Percentiles rank a stretch among this genome's conserved stretches.
Conservation (phyloP, 2,888 invertebrate genomes). For the Tyria jacobaeae region DNA sequence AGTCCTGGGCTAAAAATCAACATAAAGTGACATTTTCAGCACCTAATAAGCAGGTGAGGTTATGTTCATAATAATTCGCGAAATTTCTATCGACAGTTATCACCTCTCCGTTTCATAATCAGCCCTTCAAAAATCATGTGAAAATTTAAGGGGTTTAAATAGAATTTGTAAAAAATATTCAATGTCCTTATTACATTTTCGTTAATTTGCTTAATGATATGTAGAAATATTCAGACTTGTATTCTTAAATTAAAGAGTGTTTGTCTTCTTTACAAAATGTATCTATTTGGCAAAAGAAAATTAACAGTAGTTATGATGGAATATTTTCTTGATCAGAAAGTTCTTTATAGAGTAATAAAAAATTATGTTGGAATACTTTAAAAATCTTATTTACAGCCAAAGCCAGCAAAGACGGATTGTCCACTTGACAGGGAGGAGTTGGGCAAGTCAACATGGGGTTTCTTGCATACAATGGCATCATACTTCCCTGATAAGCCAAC, state of each 20-base stretch:
- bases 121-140: too few species aligned
- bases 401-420: constrained; percentile 84
- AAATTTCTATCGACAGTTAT: constrained; percentile 29
- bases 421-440: constrained; percentile 92
- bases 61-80: constrained; percentile 47
- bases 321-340: too few species aligned
- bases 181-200: too few species aligned
- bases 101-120: background rate
- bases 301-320: too few species aligned
- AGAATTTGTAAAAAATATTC: background rate
- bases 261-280: too few species aligned
- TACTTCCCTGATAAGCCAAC: constrained; percentile 96
- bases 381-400: constrained; percentile 22
- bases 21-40: constrained; percentile 63
- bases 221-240: too few species aligned
- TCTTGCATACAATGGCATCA: constrained; percentile 98
- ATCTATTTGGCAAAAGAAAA: too few species aligned
- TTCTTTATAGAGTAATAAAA: too few species aligned
- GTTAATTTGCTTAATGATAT: too few species aligned
- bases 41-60: constrained; percentile 66
- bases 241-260: too few species aligned
- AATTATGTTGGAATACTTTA: too few species aligned
- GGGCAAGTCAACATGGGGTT: constrained; percentile 95
- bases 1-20: constrained; percentile 90
- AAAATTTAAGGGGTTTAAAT: background rate